These are phyloP conservation scores for Cinclus mexicanus DNA, from an alignment of 2,113 vertebrate genomes.

Conservation along the genomic window DNA sequence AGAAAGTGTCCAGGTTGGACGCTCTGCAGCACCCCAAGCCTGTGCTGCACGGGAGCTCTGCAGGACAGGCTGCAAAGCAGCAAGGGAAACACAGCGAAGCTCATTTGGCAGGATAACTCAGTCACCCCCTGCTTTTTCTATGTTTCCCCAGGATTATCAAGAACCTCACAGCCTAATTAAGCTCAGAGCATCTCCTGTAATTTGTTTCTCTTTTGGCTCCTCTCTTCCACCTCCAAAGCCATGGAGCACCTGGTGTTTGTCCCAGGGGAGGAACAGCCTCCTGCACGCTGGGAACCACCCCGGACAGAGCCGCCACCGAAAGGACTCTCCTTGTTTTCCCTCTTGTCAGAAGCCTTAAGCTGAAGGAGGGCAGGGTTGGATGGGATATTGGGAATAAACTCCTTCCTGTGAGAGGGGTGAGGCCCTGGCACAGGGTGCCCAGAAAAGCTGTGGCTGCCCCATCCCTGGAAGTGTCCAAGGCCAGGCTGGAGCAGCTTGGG, in stretches of 20 bases:
- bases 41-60: background rate
- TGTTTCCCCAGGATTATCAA: background rate
- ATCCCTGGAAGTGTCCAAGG: background rate
- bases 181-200: background rate
- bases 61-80: background rate
- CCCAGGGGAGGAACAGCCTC: background rate
- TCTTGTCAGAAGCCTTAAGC: background rate
- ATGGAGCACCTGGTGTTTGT: fast-evolving
- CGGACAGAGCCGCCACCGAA: background rate
- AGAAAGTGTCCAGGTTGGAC: fast-evolving
- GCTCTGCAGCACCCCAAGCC: fast-evolving
- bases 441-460: background rate
- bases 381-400: background rate
- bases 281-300: background rate
- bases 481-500: background rate
- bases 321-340: background rate
- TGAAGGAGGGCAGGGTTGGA: background rate
- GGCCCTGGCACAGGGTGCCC: background rate
- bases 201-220: background rate
- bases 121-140: background rate
- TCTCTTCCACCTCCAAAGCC: background rate
- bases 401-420: background rate
- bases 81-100: background rate
- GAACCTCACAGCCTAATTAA: background rate
- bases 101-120: background rate